Evolutionary conservation across 2,888 invertebrate species (phyloP), one percentile per base, ranked within the genome.

Genomic region (Panopea generosa): DNA sequence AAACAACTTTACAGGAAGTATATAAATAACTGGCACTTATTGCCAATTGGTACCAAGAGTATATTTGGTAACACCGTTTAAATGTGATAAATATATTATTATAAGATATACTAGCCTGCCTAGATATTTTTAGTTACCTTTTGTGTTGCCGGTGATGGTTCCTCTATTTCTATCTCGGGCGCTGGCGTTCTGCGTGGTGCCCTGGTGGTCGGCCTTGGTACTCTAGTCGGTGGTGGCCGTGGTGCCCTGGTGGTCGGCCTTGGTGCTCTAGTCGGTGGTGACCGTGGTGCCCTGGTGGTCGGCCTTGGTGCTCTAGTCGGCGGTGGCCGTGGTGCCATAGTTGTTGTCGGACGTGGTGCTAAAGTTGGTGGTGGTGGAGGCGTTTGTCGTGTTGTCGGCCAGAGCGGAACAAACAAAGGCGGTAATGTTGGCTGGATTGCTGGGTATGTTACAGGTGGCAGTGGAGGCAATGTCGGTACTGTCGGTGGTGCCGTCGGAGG

Each of bases 401-500:
- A 27, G 2, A 11, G 3, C 11, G 52, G 22, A 4, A 20, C 11
- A 14, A 24, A 22, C 20, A 24, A 11, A 20, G 22, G 52, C 7
- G 52, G 38, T 6, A 40, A 18, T n/a, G 20, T 18, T 24, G 59
- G 18, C 20, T 38, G 52, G 29, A 33, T 14, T 9, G 16, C 16
- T 16, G 43, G 27, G 7, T 38, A 49, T 27, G 43, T 45, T 7
- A 63, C 56, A 6, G 45, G 22, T 22, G 20, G 40, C 11, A 56
- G n/a, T 27, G 68, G 60, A 16, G 53, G 60, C 14, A 50, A 14
- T 9, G 33, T 47, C 22, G 52, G 52, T 22, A 18, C 52, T 53
- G 22, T 27, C 50, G 47, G 22, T 29, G 56, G 57, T 14, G 43
- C 55, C 11, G 18, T 16, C 2, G 29, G 52, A 20, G 20, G 38